A percentile compares a stretch with the other conserved stretches of the same genome.
Conservation (phyloP, 2,888 invertebrate genomes). For the Bembecia ichneumoniformis region DNA sequence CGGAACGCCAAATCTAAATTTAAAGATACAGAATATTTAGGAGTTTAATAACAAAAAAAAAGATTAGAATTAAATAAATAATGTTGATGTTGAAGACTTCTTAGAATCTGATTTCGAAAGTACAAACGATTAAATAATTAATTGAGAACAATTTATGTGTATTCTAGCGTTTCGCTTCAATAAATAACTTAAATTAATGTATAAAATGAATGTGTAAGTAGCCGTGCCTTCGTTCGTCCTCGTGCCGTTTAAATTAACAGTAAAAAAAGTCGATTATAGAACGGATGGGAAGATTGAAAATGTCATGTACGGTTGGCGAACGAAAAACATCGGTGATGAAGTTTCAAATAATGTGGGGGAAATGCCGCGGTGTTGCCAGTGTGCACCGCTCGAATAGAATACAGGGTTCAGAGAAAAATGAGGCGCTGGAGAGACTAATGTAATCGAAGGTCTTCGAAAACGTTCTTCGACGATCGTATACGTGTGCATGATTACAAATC, state of each 20-base stretch:
- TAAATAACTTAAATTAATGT: constrained; percentile 23
- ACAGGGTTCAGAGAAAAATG: constrained; percentile 50
- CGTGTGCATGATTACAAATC: constrained; percentile 69
- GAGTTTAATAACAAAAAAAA: constrained; percentile 48
- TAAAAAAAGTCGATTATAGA: not conserved
- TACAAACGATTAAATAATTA: constrained; percentile 63
- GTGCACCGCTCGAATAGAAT: constrained; percentile 41
- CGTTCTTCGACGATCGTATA: constrained; percentile 67
- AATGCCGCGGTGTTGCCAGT: constrained; percentile 16
- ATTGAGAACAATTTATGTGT: constrained; percentile 53
- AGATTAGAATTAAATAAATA: constrained; percentile 29
- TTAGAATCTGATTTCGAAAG: constrained; percentile 71
- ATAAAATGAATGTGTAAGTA: constrained; percentile 58
- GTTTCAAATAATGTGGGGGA: constrained; percentile 27
- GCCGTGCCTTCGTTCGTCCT: constrained; percentile 70
- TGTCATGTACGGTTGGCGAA: constrained; percentile 13
- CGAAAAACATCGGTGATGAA: constrained; percentile 18
- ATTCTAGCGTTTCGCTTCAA: constrained; percentile 68
- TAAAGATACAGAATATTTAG: constrained; percentile 67
- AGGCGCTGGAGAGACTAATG: constrained; percentile 41
- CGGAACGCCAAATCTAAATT: constrained; percentile 70
- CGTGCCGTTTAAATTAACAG: constrained; percentile 22
- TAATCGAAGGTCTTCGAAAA: constrained; percentile 51
- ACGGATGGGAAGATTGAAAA: not conserved
- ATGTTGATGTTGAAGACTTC: constrained; percentile 69